Evolutionary conservation across 2,888 invertebrate species (phyloP).

Genomic region (Platerodrilus igneus): DNA sequence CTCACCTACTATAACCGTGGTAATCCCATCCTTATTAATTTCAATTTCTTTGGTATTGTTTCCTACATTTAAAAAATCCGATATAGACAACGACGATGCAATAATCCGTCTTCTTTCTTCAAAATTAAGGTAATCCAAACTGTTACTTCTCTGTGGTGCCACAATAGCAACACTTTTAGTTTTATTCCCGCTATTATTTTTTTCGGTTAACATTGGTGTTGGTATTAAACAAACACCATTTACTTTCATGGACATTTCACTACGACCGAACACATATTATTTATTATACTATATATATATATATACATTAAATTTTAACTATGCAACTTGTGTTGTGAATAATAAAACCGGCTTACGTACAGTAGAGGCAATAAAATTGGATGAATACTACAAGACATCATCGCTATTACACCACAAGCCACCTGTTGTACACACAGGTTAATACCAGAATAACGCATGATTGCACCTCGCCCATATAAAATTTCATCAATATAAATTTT

Average conservation of each 20-base stretch:
- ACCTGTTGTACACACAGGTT: no score
- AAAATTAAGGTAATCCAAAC: slow-evolving; percentile 85
- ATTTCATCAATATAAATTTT: no score
- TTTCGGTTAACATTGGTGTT: slow-evolving; percentile 38
- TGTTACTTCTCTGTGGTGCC: slow-evolving; percentile 71
- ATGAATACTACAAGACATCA: no score
- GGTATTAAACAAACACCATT: slow-evolving; percentile 40
- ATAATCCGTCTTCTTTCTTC: slow-evolving; percentile 87
- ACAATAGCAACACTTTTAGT: slow-evolving; percentile 63
- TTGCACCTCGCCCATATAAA: no score
- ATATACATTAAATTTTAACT: no score
- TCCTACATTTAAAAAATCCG: slow-evolving; percentile 60
- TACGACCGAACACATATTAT: no score
- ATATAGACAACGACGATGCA: slow-evolving; percentile 80
- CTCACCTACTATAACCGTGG: slow-evolving; percentile 45
- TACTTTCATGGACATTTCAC: slow-evolving; percentile 39
- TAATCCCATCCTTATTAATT: slow-evolving; percentile 40
- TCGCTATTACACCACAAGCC: no score
- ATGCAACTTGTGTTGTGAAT: no score
- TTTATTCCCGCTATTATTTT: slow-evolving; percentile 30
- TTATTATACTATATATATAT: no score
- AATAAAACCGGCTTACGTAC: no score
- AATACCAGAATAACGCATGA: no score
- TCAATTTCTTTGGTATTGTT: slow-evolving; percentile 38
- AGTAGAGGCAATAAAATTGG: no score